Evolutionary conservation across 2,797 vertebrate genomes (phyloP).

Genomic region (Acanthurus tractus): DNA sequence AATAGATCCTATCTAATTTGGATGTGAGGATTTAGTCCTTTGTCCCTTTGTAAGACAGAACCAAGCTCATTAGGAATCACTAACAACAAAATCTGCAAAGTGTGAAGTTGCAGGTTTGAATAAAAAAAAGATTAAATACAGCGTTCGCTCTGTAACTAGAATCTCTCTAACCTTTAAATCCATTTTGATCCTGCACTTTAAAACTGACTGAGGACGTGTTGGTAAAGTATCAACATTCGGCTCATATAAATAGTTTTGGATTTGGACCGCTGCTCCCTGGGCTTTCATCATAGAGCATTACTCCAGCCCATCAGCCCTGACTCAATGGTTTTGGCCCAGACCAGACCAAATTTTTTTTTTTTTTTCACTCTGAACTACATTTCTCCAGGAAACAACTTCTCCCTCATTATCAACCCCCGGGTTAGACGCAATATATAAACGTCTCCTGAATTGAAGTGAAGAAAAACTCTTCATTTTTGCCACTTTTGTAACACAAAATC

Average conservation of each 20-base stretch:
- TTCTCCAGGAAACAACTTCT: slow-evolving; percentile 50
- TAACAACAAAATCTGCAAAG: slow-evolving; percentile 51
- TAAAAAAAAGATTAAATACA: slow-evolving; percentile 40
- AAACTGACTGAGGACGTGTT: slow-evolving; percentile 52
- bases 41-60: slow-evolving; percentile 56
- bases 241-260: slow-evolving; percentile 73
- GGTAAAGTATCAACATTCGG: slow-evolving; percentile 60
- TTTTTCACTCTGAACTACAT: slow-evolving; percentile 24
- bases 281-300: slow-evolving; percentile 60
- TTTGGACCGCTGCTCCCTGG: slow-evolving; percentile 55
- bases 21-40: slow-evolving; percentile 62
- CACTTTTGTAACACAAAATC: slow-evolving; percentile 70
- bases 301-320: slow-evolving; percentile 59
- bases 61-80: slow-evolving; percentile 59
- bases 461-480: slow-evolving; percentile 51
- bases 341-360: slow-evolving; percentile 52
- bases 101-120: slow-evolving; percentile 53
- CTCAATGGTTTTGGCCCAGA: slow-evolving; percentile 61
- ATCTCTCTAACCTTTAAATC: slow-evolving; percentile 3
- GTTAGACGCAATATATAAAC: slow-evolving; percentile 45
- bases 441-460: slow-evolving; percentile 49
- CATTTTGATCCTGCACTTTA: slow-evolving; percentile 31
- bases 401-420: slow-evolving; percentile 60
- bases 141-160: slow-evolving; percentile 13
- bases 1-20: slow-evolving; percentile 74